Percentiles rank a stretch among this genome's conserved stretches.
phyloP scores from a whole-genome alignment of 2,113 vertebrate species.

The Mungos mungo region DNA sequence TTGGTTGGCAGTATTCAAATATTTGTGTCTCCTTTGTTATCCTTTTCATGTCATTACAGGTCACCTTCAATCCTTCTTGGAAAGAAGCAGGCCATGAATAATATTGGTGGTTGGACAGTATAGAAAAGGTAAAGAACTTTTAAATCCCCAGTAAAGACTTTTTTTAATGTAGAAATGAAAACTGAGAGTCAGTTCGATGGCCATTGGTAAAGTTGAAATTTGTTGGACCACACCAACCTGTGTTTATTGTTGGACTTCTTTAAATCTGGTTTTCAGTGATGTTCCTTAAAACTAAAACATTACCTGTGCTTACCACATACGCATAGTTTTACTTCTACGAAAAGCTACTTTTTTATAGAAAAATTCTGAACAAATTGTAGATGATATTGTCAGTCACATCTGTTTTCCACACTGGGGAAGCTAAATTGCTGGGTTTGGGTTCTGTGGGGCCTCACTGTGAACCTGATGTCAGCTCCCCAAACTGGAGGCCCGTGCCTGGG shows the following conservation, averaged over 20 bases:
- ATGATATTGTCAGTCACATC: background rate
- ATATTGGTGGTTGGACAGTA: background rate
- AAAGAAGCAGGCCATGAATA: background rate
- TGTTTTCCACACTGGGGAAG: background rate
- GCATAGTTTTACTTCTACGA: background rate
- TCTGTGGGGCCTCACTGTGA: background rate
- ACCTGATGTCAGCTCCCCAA: slow-evolving; percentile 31
- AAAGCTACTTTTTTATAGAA: background rate
- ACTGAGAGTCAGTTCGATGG: background rate
- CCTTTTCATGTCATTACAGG: background rate
- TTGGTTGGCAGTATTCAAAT: background rate
- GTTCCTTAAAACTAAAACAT: background rate
- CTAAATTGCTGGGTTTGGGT: slow-evolving; percentile 29
- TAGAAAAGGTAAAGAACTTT: slow-evolving; percentile 1
- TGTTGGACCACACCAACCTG: background rate
- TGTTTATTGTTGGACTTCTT: background rate
- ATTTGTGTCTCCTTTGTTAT: background rate
- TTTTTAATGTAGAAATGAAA: background rate
- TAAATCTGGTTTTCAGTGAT: background rate
- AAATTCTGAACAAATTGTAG: background rate
- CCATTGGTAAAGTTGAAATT: background rate
- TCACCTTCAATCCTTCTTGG: background rate
- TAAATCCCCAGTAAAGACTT: background rate
- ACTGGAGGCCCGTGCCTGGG: background rate
- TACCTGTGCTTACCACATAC: background rate